phyloP scores from a whole-genome alignment of 2,797 vertebrate species.

The Vespertilio murinus region DNA sequence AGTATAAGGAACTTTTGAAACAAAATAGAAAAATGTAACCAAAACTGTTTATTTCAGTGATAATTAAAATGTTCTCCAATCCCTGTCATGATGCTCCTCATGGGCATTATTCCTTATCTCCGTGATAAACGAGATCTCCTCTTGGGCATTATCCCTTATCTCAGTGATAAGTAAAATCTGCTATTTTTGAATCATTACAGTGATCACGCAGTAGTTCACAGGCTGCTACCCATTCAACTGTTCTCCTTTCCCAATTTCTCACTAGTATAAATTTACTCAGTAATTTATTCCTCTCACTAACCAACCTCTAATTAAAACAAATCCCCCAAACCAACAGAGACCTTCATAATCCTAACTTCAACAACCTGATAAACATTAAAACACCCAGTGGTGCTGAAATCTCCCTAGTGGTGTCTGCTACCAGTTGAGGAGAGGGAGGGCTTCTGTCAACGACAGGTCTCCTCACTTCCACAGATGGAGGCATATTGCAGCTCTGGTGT shows the following conservation, averaged over 20 bases:
- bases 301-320: not conserved
- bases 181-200: not conserved
- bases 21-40: not conserved
- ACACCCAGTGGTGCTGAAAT: not conserved
- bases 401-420: not conserved
- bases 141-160: not conserved
- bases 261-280: not conserved
- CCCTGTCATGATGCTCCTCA: not conserved
- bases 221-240: not conserved
- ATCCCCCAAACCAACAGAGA: not conserved
- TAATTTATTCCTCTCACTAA: not conserved
- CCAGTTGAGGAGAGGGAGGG: not conserved
- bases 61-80: not conserved
- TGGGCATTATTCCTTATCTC: not conserved
- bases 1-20: not conserved
- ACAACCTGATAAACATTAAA: not conserved
- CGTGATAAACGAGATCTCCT: not conserved
- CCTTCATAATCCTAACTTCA: not conserved
- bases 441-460: not conserved
- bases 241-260: not conserved
- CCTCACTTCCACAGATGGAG: not conserved
- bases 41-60: not conserved
- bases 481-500: not conserved
- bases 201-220: not conserved
- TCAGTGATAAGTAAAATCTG: not conserved